phyloP scores from a whole-genome alignment of 2,797 vertebrate genomes.

The Acropternis orthonyx region DNA sequence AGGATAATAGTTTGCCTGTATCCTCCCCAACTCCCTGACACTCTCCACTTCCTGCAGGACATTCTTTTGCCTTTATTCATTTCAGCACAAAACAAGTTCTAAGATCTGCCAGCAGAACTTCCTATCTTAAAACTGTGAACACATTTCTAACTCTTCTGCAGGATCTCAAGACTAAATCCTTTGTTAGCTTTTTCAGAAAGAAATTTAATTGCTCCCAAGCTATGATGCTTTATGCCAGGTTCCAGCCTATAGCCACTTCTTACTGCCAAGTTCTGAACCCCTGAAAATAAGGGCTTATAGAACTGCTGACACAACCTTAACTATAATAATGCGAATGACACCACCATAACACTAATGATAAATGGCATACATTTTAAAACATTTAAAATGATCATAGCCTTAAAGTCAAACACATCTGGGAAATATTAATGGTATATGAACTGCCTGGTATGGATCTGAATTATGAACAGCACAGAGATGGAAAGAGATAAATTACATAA shows the following conservation, averaged over 20 bases:
- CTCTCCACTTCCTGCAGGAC: not conserved
- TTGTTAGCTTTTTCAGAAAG: conserved; percentile 26
- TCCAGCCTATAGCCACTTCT: conserved; percentile 58
- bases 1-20: not conserved
- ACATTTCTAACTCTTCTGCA: not conserved
- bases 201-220: conserved; percentile 27
- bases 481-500: conserved; percentile 82
- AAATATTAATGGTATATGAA: conserved; percentile 78
- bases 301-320: conserved; percentile 74
- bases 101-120: not conserved
- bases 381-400: conserved; percentile 79
- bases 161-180: not conserved
- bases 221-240: conserved; percentile 24
- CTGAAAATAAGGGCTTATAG: conserved; percentile 55
- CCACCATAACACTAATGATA: conserved; percentile 77
- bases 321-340: conserved; percentile 64
- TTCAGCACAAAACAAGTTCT: not conserved
- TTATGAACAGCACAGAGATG: conserved; percentile 76
- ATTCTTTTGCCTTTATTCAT: not conserved
- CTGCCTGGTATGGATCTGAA: conserved; percentile 73
- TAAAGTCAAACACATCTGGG: conserved; percentile 74
- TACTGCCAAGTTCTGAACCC: conserved; percentile 66
- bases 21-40: not conserved
- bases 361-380: conserved; percentile 78
- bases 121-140: not conserved